Evolutionary conservation across 2,888 invertebrate species (phyloP).

Genomic region (Scaeva pyrastri): DNA sequence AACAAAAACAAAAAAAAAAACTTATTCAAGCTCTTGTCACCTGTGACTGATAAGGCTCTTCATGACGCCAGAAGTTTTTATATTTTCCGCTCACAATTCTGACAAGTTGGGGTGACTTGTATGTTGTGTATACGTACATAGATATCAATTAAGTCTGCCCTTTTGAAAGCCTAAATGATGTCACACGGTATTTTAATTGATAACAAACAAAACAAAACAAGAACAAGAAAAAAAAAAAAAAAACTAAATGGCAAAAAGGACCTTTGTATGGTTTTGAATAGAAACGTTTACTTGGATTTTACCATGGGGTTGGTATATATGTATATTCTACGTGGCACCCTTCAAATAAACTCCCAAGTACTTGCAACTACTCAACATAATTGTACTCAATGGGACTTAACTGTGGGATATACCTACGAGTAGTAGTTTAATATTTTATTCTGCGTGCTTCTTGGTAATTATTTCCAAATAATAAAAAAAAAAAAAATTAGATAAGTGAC

Average conservation of each 20-base stretch:
- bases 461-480: constrained; percentile 28
- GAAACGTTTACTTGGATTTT: constrained; percentile 18
- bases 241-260: constrained; percentile 22
- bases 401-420: neutral
- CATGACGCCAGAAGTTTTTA: neutral
- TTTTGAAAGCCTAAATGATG: constrained; percentile 70
- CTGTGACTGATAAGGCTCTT: constrained; percentile 40
- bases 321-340: constrained; percentile 3
- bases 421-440: neutral
- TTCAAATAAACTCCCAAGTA: constrained; percentile 16
- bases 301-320: neutral
- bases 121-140: no score
- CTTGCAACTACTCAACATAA: constrained; percentile 7
- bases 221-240: no score
- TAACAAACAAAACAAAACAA: constrained; percentile 45
- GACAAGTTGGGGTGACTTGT: neutral
- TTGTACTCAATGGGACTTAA: constrained; percentile 55
- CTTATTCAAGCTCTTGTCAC: constrained; percentile 14
- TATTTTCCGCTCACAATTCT: neutral
- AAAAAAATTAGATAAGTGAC: neutral
- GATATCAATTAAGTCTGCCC: constrained; percentile 63
- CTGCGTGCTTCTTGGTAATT: constrained; percentile 66
- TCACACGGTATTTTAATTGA: constrained; percentile 72
- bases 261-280: constrained; percentile 14
- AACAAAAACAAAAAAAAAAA: neutral